Evolutionary conservation across 2,797 vertebrate species (phyloP), one percentile per base, ranked within the genome.

Genomic region (Diplodus sargus): DNA sequence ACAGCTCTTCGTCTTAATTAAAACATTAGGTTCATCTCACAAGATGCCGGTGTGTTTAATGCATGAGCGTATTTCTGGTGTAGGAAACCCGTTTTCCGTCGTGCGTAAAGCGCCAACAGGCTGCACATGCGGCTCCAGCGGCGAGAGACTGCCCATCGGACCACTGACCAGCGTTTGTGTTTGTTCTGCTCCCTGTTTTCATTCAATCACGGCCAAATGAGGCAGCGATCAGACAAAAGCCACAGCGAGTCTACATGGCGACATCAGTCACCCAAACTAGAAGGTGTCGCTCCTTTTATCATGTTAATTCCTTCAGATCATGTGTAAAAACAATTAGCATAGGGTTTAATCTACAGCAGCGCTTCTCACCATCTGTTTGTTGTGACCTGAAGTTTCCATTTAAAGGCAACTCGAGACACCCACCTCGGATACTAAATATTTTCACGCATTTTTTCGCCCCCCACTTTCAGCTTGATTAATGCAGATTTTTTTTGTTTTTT

Each of bases 141-240:
- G 54, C 30, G 10, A 76, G 23, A 53, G 48, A 70, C 12, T 63
- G 69, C 30, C 56, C 12, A 45, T 59, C 58, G 30, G 60, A 71
- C 73, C 79, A 60, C 72, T 82, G 85, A 85, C 90, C 85, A 90
- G 79, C 86, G 80, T 90, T 85, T 93, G 89, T 91, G 91, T 93
- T 93, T 94, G 86, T 87, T 85, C 77, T 73, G 69, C 53, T 76
- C 64, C 83, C 93, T 92, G 90, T 95, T 94, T 94, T 85, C 63
- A 34, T 92, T 92, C 91, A 94, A 95, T 94, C 91, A 92, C 74
- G 70, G 82, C 43, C 89, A 93, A 93, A 92, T 92, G 87, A 93
- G 89, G 74, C 81, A n/a, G 22, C 49, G 67, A 28, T 64, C 76
- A 79, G 82, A 87, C 87, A 86, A 87, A 87, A 84, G 77, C 61